Evolutionary conservation across 1,140 invertebrate species (phyloP).

Genomic region (Branchinecta lindahli): DNA sequence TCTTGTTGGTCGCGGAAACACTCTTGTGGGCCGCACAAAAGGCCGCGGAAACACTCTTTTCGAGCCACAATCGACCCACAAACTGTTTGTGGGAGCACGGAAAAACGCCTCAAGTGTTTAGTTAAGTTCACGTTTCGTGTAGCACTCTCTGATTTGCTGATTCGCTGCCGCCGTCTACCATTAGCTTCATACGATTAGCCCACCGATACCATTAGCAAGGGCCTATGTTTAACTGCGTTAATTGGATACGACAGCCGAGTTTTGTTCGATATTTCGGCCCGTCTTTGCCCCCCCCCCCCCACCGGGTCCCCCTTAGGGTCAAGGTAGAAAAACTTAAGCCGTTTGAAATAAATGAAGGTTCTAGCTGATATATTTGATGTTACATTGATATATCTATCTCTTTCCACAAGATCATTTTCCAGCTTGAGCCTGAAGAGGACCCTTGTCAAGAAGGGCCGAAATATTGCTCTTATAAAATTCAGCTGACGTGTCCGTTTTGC

Average conservation of each 20-base stretch:
- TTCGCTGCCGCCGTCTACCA: neutral
- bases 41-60: too few relatives aligned
- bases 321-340: too few relatives aligned
- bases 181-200: neutral
- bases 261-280: neutral
- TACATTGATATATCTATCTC: neutral
- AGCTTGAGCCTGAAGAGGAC: too few relatives aligned
- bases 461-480: too few relatives aligned
- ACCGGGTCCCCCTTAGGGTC: neutral
- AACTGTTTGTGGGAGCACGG: too few relatives aligned
- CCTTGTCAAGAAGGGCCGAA: too few relatives aligned
- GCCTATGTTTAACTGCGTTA: slow-evolving; percentile 4
- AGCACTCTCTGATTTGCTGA: slow-evolving; percentile 11
- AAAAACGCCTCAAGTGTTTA: too few relatives aligned
- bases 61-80: too few relatives aligned
- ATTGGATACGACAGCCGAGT: neutral
- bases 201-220: neutral
- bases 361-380: neutral
- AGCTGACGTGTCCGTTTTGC: too few relatives aligned
- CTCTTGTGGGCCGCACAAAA: too few relatives aligned
- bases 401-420: neutral
- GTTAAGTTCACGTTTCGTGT: slow-evolving; percentile 17
- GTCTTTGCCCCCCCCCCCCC: neutral
- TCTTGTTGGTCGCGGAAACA: too few relatives aligned
- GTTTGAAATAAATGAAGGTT: neutral